A percentile compares a stretch with the other conserved stretches of the same genome.
Conservation (phyloP, 1,140 invertebrate species). For the Panonychus citri region DNA sequence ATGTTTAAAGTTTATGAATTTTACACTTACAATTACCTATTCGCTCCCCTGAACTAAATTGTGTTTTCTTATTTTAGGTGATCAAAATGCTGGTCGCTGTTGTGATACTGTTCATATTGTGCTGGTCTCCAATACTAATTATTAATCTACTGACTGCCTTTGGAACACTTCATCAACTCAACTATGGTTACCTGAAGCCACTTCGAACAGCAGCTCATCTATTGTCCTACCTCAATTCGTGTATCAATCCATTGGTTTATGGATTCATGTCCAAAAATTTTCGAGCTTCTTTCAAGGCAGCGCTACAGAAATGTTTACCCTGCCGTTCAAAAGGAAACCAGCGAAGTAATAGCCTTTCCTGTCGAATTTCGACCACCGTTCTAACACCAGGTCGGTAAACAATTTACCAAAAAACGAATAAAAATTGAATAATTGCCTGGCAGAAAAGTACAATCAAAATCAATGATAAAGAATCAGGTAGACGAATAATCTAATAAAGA, state of each 20-base stretch:
- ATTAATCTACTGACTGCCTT: conserved; percentile 37
- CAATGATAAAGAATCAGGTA: no score
- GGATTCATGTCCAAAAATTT: conserved; percentile 59
- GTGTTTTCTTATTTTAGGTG: conserved; percentile 25
- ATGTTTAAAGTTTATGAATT: no score
- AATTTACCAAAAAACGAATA: not conserved
- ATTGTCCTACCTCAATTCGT: conserved; percentile 45
- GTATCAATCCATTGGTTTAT: conserved; percentile 51
- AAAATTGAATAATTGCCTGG: no score
- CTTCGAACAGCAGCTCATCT: conserved; percentile 36
- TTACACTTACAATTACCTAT: no score
- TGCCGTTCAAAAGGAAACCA: not conserved
- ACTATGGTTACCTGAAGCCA: conserved; percentile 32
- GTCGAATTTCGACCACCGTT: not conserved
- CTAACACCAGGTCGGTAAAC: not conserved
- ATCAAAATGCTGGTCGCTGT: conserved; percentile 45
- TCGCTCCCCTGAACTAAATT: no score
- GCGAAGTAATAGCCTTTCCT: not conserved
- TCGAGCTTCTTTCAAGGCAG: conserved; percentile 33
- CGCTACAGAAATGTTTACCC: conserved; percentile 21
- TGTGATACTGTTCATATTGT: conserved; percentile 38
- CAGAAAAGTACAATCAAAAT: no score
- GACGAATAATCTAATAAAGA: no score
- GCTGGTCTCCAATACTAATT: conserved; percentile 40
- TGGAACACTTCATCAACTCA: conserved; percentile 27